These are phyloP conservation scores for Adrianichthys oophorus DNA, from an alignment of 2,797 vertebrate genomes.

Conservation along the genomic window DNA sequence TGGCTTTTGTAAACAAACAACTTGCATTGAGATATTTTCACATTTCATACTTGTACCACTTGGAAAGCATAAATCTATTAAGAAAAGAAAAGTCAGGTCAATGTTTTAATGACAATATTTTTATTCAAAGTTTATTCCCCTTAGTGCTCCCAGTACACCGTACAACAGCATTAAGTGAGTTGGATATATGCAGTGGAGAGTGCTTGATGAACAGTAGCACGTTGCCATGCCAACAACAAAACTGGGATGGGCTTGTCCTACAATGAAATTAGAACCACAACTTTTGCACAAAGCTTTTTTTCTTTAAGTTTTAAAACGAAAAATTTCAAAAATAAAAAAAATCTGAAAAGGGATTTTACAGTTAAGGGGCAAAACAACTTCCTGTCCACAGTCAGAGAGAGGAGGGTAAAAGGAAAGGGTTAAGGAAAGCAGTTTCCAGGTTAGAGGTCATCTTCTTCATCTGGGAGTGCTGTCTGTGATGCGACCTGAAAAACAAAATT, in stretches of 20 bases:
- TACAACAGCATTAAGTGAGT: constrained; percentile 72
- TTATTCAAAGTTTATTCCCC: constrained; percentile 83
- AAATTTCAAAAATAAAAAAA: constrained; percentile 80
- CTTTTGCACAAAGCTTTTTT: constrained; percentile 64
- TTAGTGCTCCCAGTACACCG: constrained; percentile 75
- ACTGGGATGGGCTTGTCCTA: constrained; percentile 72
- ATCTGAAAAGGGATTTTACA: constrained; percentile 81
- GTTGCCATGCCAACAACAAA: constrained; percentile 68
- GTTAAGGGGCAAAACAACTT: constrained; percentile 71
- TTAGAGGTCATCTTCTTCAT: constrained; percentile 87
- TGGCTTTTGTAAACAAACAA: too few species aligned
- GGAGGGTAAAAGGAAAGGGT: constrained; percentile 8
- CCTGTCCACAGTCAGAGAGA: constrained; percentile 47
- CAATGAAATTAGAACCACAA: constrained; percentile 77
- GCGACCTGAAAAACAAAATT: constrained; percentile 66
- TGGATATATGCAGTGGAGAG: constrained; percentile 67
- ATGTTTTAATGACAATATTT: constrained; percentile 78
- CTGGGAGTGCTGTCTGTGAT: constrained; percentile 84
- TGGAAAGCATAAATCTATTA: neutral
- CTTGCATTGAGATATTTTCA: too few species aligned
- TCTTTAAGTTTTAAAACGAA: constrained; percentile 73
- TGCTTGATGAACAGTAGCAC: constrained; percentile 66
- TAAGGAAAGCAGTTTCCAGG: constrained; percentile 57
- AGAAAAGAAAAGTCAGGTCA: neutral
- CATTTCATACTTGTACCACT: neutral